Evolutionary conservation across 2,888 invertebrate genomes (phyloP).

Genomic region (Aelia acuminata): DNA sequence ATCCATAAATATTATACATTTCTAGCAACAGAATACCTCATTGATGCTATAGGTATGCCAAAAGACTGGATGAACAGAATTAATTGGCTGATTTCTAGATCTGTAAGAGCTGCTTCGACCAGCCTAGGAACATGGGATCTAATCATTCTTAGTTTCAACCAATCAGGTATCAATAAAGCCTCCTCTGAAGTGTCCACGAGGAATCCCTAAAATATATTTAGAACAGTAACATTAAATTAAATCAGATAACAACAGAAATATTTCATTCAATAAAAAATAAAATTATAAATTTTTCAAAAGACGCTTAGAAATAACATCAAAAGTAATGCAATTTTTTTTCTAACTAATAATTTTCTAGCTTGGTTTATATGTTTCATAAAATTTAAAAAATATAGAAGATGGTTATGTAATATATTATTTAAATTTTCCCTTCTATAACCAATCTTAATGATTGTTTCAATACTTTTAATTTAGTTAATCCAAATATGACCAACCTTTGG

Average conservation of each 20-base stretch:
- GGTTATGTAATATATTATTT: too few species aligned
- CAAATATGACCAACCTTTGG: constrained; percentile 72
- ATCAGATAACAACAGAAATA: not conserved
- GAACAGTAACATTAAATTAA: not conserved
- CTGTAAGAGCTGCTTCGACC: constrained; percentile 88
- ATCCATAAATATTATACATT: not conserved
- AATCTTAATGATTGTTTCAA: not conserved
- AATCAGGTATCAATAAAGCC: constrained; percentile 89
- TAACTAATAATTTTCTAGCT: too few species aligned
- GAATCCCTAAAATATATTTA: constrained; percentile 72
- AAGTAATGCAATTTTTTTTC: too few species aligned
- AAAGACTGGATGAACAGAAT: constrained; percentile 96
- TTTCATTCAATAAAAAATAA: too few species aligned
- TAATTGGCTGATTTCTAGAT: constrained; percentile 88
- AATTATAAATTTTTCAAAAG: too few species aligned
- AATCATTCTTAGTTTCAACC: constrained; percentile 89
- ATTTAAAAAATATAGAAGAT: too few species aligned
- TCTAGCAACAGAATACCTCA: constrained; percentile 74
- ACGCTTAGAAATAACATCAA: too few species aligned
- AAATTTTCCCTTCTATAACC: not conserved
- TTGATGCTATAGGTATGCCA: constrained; percentile 91
- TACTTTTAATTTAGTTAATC: not conserved
- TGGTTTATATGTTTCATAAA: too few species aligned
- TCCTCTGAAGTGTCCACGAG: constrained; percentile 86
- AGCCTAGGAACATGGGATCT: constrained; percentile 85